phyloP scores from a whole-genome alignment of 64 coral and sea anemone genomes.

The Montipora capricornis region DNA sequence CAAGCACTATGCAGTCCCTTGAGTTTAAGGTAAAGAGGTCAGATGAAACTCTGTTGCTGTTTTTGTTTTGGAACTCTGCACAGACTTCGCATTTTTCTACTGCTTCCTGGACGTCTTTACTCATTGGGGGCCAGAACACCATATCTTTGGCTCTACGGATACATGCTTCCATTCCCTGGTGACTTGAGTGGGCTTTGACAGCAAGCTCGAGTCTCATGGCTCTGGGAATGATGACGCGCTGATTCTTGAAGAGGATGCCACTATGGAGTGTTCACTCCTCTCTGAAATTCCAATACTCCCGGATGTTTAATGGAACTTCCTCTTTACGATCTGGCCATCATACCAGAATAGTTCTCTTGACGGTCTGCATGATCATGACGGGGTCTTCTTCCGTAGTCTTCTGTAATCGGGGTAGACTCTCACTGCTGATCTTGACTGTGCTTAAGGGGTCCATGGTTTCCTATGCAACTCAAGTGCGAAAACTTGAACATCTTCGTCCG shows the following conservation, averaged over 20 bases:
- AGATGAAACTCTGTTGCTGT: constrained; percentile 3
- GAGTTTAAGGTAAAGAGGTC: too few relatives aligned
- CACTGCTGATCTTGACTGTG: constrained; percentile 25
- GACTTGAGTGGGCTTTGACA: constrained; percentile 49
- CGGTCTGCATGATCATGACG: too few relatives aligned
- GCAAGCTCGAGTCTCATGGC: too few relatives aligned
- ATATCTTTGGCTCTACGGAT: constrained; percentile 42
- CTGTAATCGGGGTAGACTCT: constrained; percentile 55
- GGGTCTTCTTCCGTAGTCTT: constrained; percentile 38
- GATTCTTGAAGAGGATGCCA: too few relatives aligned
- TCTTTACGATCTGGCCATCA: constrained; percentile 42
- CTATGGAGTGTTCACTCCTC: not conserved
- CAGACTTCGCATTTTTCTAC: constrained; percentile 50
- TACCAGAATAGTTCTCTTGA: constrained; percentile 43
- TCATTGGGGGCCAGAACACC: constrained; percentile 52
- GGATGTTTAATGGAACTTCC: constrained; percentile 3
- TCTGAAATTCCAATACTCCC: not conserved
- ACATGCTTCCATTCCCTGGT: constrained; percentile 65
- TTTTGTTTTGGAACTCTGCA: not conserved
- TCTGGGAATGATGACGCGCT: too few relatives aligned
- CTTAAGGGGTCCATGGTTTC: constrained; percentile 1
- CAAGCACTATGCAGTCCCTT: too few relatives aligned
- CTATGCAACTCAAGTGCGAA: not conserved
- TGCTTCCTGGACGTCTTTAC: constrained; percentile 31
- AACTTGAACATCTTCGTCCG: constrained; percentile 29